Evolutionary conservation across 2,113 vertebrate species (phyloP).

Genomic region (Arizona elegans): DNA sequence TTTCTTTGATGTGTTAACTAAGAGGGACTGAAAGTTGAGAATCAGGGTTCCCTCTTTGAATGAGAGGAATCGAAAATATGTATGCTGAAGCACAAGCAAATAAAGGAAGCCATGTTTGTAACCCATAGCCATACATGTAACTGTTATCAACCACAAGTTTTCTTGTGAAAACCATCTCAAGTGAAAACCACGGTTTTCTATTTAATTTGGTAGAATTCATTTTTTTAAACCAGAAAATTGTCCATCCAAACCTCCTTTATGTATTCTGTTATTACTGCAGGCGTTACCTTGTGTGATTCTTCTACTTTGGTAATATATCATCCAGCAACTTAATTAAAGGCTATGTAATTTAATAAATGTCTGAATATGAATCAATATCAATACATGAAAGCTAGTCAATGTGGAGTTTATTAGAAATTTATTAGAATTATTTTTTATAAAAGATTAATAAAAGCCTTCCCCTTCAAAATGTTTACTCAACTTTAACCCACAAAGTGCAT

Average conservation of each 20-base stretch:
- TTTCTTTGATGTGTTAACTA: too few species aligned
- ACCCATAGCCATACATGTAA: background rate
- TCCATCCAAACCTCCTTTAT: background rate
- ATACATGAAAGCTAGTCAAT: background rate
- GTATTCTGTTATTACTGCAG: background rate
- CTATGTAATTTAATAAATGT: background rate
- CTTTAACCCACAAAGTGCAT: background rate
- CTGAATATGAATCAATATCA: background rate
- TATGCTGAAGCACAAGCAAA: background rate
- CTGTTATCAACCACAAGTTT: background rate
- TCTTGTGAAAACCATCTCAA: background rate
- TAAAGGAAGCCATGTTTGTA: background rate
- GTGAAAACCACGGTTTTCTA: background rate
- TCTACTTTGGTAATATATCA: background rate
- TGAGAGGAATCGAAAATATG: background rate
- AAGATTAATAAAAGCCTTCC: background rate
- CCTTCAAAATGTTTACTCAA: background rate
- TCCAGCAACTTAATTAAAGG: background rate
- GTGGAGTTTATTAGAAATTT: too few species aligned
- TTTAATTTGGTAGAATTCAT: background rate
- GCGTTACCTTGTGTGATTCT: background rate
- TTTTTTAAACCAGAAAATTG: constrained; percentile 16
- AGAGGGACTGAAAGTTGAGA: too few species aligned
- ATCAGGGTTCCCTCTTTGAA: too few species aligned
- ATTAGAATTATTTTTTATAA: background rate